These are phyloP conservation scores for Streptopelia turtur DNA, from an alignment of 2,797 vertebrate genomes.

Conservation along the genomic window DNA sequence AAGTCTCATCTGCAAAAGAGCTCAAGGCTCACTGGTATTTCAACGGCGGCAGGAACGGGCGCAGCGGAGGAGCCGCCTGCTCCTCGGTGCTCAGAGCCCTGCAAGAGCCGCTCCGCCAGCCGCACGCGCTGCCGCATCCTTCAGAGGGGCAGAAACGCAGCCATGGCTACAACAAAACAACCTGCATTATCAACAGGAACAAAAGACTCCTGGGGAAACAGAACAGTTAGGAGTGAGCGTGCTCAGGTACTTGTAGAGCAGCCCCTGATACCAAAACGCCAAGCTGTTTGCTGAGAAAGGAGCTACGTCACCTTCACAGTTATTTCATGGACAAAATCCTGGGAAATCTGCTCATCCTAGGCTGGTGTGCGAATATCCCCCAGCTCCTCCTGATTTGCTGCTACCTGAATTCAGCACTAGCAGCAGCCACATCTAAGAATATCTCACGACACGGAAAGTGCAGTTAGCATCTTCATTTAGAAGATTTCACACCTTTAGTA, in stretches of 20 bases:
- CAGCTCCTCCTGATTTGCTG: neutral
- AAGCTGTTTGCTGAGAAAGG: neutral
- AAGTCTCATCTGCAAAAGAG: neutral
- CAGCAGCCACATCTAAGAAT: neutral
- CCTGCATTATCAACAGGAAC: neutral
- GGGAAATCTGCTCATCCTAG: neutral
- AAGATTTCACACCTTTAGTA: neutral
- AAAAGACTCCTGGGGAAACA: neutral
- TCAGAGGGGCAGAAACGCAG: neutral
- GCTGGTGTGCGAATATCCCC: neutral
- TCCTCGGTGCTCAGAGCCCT: neutral
- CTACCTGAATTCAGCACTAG: neutral
- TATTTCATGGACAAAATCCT: neutral
- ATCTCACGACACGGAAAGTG: neutral
- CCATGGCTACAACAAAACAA: neutral
- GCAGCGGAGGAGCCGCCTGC: neutral
- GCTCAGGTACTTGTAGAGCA: neutral
- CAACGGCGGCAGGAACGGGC: neutral
- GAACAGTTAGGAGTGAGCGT: fast-evolving
- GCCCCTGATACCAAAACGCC: fast-evolving
- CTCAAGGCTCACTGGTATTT: neutral
- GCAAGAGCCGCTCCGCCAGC: neutral
- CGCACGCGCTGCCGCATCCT: neutral
- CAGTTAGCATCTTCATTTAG: neutral
- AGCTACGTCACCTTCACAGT: neutral